These are phyloP conservation scores for Siniperca obscura DNA, from an alignment of 2,797 vertebrate genomes.

Conservation along the genomic window DNA sequence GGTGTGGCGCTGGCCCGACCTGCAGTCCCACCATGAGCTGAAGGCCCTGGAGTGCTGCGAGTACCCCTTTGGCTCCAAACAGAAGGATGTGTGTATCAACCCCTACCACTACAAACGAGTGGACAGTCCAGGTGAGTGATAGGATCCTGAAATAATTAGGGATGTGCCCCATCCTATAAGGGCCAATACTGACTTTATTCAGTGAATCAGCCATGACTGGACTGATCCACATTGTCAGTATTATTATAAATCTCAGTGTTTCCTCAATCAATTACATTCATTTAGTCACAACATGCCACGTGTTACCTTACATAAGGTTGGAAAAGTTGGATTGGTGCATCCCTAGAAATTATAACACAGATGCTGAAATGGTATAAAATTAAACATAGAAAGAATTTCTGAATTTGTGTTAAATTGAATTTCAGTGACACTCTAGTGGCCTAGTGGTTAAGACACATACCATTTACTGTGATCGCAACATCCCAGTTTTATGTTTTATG, in stretches of 20 bases:
- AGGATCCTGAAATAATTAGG: background rate
- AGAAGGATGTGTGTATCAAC: constrained; percentile 99
- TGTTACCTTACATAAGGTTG: background rate
- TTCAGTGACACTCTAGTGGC: background rate
- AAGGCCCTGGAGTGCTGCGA: constrained; percentile 98
- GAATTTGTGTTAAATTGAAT: background rate
- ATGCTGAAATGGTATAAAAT: background rate
- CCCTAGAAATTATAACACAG: background rate
- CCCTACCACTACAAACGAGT: constrained; percentile 98
- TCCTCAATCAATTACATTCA: background rate
- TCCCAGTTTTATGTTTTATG: background rate
- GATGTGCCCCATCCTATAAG: background rate
- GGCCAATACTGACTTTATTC: background rate
- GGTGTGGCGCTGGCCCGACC: constrained; percentile 98
- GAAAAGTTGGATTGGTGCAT: background rate
- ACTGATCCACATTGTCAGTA: background rate
- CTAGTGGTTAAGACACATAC: background rate
- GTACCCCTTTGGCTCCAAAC: constrained; percentile 96
- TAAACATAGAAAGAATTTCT: background rate
- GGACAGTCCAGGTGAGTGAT: constrained; percentile 93
- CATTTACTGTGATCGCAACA: background rate
- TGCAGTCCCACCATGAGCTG: constrained; percentile 98
- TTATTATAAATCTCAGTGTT: background rate
- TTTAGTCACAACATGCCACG: background rate
- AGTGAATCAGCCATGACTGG: background rate